Conservation (phyloP, 2,797 vertebrate species). For the Acridotheres tristis region DNA sequence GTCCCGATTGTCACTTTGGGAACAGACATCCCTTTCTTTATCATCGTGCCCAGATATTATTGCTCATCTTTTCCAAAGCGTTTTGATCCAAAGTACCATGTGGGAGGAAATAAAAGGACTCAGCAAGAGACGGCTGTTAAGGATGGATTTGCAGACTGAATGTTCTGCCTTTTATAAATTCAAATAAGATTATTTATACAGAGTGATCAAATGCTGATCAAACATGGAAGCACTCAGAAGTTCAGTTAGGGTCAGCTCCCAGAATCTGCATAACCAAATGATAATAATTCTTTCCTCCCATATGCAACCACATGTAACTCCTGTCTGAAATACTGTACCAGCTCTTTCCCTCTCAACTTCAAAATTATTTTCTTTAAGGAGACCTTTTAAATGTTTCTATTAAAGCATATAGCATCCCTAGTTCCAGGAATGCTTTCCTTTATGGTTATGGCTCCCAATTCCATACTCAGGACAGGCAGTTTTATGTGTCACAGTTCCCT, state of each 20-base stretch:
- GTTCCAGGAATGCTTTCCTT: neutral
- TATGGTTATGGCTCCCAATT: fast-evolving
- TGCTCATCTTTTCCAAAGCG: conserved; percentile 44
- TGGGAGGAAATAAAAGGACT: conserved; percentile 43
- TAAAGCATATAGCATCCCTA: neutral
- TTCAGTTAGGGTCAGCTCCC: neutral
- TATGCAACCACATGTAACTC: neutral
- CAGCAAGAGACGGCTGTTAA: conserved; percentile 7
- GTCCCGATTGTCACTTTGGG: conserved; percentile 29
- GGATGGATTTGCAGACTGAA: neutral
- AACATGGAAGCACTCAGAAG: neutral
- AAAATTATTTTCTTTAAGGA: neutral
- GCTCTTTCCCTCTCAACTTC: neutral
- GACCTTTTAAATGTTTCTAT: neutral
- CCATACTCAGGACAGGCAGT: neutral
- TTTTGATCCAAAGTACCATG: conserved; percentile 50
- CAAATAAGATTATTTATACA: conserved; percentile 48
- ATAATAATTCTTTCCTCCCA: neutral
- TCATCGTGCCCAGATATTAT: conserved; percentile 25
- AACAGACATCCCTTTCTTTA: conserved; percentile 49
- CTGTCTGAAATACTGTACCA: neutral
- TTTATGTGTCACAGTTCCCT: neutral
- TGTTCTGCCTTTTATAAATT: conserved; percentile 25
- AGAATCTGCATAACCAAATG: neutral
- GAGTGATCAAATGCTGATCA: conserved; percentile 29